phyloP scores from a whole-genome alignment of 2,888 invertebrate genomes.

The Parthenolecanium corni region DNA sequence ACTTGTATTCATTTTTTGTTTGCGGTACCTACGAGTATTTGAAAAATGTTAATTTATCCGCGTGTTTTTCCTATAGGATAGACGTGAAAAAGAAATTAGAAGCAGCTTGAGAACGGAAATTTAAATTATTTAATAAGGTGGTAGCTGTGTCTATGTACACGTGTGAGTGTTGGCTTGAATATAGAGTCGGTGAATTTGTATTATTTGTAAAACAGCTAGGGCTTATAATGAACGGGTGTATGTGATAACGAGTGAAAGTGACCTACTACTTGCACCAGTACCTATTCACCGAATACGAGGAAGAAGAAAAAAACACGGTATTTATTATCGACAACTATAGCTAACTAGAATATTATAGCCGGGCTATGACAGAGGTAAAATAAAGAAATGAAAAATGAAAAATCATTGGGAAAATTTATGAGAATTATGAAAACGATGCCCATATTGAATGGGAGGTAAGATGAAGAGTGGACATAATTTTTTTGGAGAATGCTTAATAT shows the following conservation, averaged over 20 bases:
- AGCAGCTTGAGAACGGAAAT: conserved; percentile 8
- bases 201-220: neutral
- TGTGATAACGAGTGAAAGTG: conserved; percentile 27
- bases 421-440: too few relatives aligned
- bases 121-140: conserved; percentile 8
- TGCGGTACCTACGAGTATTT: too few relatives aligned
- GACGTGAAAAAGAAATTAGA: too few relatives aligned
- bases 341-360: conserved; percentile 4
- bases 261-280: conserved; percentile 11
- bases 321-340: neutral
- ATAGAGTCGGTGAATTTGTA: neutral
- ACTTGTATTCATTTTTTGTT: too few relatives aligned
- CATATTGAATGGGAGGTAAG: too few relatives aligned
- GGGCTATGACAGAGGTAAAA: neutral
- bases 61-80: too few relatives aligned
- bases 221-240: conserved; percentile 12
- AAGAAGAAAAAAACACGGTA: too few relatives aligned
- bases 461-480: too few relatives aligned
- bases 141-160: neutral
- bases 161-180: neutral
- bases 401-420: too few relatives aligned
- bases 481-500: too few relatives aligned
- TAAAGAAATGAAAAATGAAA: too few relatives aligned
- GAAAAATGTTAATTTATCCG: too few relatives aligned
- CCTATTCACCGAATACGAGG: neutral